Evolutionary conservation across 2,888 invertebrate genomes (phyloP), one percentile per base, ranked within the genome.

Genomic region (Pammene aurita): DNA sequence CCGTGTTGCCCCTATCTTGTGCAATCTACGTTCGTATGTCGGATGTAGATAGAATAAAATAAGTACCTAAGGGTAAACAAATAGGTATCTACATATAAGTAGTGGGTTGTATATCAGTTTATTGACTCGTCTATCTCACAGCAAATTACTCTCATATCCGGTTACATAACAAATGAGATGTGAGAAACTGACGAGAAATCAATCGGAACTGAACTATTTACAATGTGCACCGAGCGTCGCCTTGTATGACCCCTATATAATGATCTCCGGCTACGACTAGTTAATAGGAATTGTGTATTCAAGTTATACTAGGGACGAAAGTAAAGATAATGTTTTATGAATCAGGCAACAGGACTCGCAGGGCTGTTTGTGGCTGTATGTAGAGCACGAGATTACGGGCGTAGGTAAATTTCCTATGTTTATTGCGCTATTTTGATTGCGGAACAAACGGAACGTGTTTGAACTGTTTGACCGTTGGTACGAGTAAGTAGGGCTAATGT

Each of bases 371-470:
- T 35, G 57, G 35, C 64, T 46, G 63, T 68, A 68, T 68, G 68
- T 68, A 64, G 68, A 68, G 68, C 68, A 64, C 55, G 58, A 52
- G 68, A 68, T 68, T 68, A 50, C 35, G 13, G 52, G 44, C 50
- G 55, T 26, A 26, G 26, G 68, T 52, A 68, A 38, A 58, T 58
- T 68, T 64, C 63, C 58, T 68, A 68, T 58, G 63, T 68, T 68
- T 63, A 46, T 52, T 63, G 42, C 52, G 50, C 58, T 66, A 52
- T 58, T 66, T 66, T 52, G 66, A 66, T 66, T 58, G 38, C 56
- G 54, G 66, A 55, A 34, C 52, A 67, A 72, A 71, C 67, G 71
- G 76, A 72, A 61, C 61, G 18, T 50, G 61, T 13, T 50, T 38
- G 38, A 26, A 26, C 26, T 26, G 26, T 26, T 26, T 26, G 26